Conservation (phyloP, 53 echinoderm and acorn worm species). For the Temnopleurus reevesii region DNA sequence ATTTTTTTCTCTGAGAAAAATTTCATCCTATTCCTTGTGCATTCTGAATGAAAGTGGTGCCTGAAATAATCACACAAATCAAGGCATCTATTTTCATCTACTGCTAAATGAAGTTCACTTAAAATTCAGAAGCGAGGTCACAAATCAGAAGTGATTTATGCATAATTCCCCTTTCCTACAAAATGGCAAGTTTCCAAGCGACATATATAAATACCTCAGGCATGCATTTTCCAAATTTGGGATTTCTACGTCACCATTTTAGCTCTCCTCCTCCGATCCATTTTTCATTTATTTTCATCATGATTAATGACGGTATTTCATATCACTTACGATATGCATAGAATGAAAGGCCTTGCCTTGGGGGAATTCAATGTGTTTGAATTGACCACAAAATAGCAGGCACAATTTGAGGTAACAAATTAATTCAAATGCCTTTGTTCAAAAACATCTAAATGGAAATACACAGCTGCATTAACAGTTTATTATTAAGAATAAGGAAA, state of each 20-base stretch:
- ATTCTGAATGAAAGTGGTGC: no score
- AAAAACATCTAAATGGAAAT: no score
- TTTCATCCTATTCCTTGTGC: no score
- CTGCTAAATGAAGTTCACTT: neutral
- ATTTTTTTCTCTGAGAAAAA: no score
- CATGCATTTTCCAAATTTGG: neutral
- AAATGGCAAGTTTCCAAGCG: neutral
- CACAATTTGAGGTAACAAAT: no score
- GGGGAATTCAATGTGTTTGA: no score
- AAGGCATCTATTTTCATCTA: slow-evolving; percentile 5
- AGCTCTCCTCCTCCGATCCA: neutral
- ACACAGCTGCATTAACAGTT: no score
- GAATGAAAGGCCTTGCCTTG: neutral
- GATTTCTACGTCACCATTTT: neutral
- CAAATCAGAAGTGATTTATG: neutral
- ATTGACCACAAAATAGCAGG: no score
- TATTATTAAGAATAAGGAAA: no score
- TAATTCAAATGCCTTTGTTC: no score
- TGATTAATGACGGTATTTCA: neutral
- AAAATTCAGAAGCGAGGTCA: slow-evolving; percentile 8
- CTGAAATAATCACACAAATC: neutral
- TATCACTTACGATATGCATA: neutral
- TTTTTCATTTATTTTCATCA: neutral
- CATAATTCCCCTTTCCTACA: neutral
- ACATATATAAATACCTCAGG: neutral